Evolutionary conservation across 2,113 vertebrate genomes (phyloP), one percentile per base, ranked within the genome.

Genomic region (Leptodactylus fuscus): DNA sequence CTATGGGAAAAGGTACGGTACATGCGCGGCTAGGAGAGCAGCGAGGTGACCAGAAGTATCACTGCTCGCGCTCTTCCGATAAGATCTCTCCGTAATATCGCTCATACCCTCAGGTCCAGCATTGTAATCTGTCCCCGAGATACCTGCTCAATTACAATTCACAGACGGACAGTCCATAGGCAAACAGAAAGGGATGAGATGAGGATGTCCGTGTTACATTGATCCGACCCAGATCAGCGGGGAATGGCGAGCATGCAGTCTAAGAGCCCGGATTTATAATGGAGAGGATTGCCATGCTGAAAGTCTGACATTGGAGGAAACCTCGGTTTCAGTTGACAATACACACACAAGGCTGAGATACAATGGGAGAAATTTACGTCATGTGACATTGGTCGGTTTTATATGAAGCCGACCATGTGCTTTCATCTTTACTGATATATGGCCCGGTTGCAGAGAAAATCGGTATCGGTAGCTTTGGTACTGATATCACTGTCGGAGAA

Each of bases 141-240:
- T 73, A 60, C 51, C 22, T 18, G 60, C 41, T 74, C 69, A 83
- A 75, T 83, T 74, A 44, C 36, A 34, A 58, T 83, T 58, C 53
- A 29, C 69, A 75, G 36, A 32, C 18, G 44, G 73, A 34, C 18
- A 2, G 18, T 74, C 69, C 81, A 16, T 34, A 75, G 27, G 81
- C 69, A 74, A 81, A 83, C 67, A 73, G 46, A 82, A 48, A 70
- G 67, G 22, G 81, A 22, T 38, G 49, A 58, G 49, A n/a, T 69
- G 16, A 51, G 81, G 36, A 70, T 24, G 32, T 13, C 49, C n/a
- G 7, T 73, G 81, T 27, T 44, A 58, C 49, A 44, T 51, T 20
- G 27, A 82, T 82, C 32, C 38, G 36, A 34, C 24, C 29, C 41
- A 0, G 20, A 29, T 67, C 38, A 69, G 27, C 44, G 6, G 81